A percentile compares a stretch with the other conserved stretches of the same genome.
Conservation (phyloP, 1,140 invertebrate species). For the Caenorhabditis latens region DNA sequence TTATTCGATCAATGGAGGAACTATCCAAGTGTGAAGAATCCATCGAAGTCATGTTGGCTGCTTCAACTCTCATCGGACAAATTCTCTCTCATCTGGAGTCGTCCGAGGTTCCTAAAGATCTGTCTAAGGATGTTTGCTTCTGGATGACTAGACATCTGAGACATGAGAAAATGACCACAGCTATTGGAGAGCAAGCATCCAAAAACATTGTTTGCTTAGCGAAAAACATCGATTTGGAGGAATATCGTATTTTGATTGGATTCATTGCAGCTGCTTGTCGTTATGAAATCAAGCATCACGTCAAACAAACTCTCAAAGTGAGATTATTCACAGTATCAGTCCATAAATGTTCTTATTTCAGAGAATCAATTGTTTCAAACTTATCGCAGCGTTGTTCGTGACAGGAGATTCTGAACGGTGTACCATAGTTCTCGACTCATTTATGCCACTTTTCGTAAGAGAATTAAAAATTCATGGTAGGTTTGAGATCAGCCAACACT, state of each 20-base stretch:
- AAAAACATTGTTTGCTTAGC: slow-evolving; percentile 64
- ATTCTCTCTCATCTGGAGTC: slow-evolving; percentile 36
- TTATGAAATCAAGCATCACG: slow-evolving; percentile 48
- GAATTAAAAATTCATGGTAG: slow-evolving; percentile 59
- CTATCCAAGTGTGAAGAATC: slow-evolving; percentile 56
- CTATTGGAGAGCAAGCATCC: slow-evolving; percentile 15
- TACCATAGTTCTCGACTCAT: slow-evolving; percentile 38
- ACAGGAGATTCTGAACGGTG: slow-evolving; percentile 17
- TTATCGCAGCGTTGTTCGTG: slow-evolving; percentile 62
- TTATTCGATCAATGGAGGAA: slow-evolving; percentile 21
- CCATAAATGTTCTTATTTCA: slow-evolving; percentile 30
- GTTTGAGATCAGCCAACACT: background rate
- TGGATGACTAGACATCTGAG: slow-evolving; percentile 54
- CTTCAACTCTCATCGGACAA: slow-evolving; percentile 54
- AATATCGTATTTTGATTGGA: slow-evolving; percentile 44
- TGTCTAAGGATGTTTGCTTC: slow-evolving; percentile 38
- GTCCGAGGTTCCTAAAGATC: slow-evolving; percentile 17
- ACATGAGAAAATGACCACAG: slow-evolving; percentile 27
- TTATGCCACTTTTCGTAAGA: slow-evolving; percentile 61
- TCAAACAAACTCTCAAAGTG: slow-evolving; percentile 51
- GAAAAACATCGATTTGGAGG: slow-evolving; percentile 19
- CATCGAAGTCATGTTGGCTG: slow-evolving; percentile 42
- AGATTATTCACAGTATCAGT: background rate
- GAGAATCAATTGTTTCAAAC: slow-evolving; percentile 64
- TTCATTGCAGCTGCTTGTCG: slow-evolving; percentile 37